phyloP scores from a whole-genome alignment of 2,888 invertebrate genomes.

The Tetranychus piercei region DNA sequence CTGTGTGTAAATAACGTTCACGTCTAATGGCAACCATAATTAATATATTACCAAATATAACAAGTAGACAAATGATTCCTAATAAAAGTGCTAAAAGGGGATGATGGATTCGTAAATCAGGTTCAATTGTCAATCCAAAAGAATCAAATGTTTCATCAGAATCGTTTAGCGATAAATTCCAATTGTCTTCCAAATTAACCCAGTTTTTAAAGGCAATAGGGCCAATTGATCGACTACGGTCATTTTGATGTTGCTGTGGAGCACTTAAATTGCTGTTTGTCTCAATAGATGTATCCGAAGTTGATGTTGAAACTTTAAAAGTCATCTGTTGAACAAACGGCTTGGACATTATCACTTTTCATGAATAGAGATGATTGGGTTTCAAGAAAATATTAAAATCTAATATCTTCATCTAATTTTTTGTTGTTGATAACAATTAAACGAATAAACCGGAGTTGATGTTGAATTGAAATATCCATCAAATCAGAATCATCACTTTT shows the following conservation, averaged over 20 bases:
- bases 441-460: no score
- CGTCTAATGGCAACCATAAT: slow-evolving; percentile 82
- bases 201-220: neutral
- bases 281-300: neutral
- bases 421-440: no score
- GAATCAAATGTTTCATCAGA: neutral
- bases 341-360: no score
- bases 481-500: no score
- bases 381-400: no score
- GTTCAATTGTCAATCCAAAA: neutral
- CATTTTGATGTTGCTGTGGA: neutral
- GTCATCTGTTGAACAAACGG: no score
- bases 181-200: neutral
- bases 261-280: neutral
- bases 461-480: no score
- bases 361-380: no score
- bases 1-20: slow-evolving; percentile 81
- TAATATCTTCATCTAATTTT: no score
- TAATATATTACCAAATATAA: slow-evolving; percentile 81
- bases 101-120: slow-evolving; percentile 9
- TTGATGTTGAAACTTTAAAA: no score
- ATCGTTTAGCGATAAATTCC: neutral
- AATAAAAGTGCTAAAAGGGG: slow-evolving; percentile 34
- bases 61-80: slow-evolving; percentile 67
- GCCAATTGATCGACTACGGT: neutral